A percentile compares a stretch with the other conserved stretches of the same genome.
These are phyloP conservation scores for Pocillopora verrucosa DNA, from an alignment of 64 coral and sea anemone species.

Conservation along the genomic window DNA sequence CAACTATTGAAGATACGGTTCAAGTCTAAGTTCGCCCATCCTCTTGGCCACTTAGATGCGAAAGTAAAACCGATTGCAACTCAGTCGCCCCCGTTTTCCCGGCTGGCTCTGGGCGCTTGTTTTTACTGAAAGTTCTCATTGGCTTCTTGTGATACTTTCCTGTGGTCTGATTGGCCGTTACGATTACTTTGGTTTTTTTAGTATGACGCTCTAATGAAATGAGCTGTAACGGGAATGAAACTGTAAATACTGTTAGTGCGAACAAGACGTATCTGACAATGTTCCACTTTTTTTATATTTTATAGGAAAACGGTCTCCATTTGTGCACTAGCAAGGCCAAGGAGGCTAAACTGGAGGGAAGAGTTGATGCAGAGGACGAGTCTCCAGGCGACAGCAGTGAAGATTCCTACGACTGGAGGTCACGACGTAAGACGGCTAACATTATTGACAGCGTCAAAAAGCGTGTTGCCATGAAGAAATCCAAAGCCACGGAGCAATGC, in stretches of 20 bases:
- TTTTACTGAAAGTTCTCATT: too few species aligned
- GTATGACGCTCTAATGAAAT: too few species aligned
- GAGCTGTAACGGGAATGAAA: background rate
- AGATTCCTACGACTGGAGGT: conserved; percentile 58
- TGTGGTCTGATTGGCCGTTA: too few species aligned
- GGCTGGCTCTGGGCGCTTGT: too few species aligned
- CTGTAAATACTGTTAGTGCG: background rate
- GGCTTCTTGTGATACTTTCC: too few species aligned
- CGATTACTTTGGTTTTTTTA: too few species aligned
- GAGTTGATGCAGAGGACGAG: background rate
- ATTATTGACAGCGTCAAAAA: conserved; percentile 67
- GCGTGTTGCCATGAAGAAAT: conserved; percentile 20
- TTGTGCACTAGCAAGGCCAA: background rate
- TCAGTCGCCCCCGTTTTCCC: too few species aligned
- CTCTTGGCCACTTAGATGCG: too few species aligned
- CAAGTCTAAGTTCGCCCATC: too few species aligned
- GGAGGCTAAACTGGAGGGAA: background rate
- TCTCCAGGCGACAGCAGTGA: conserved; percentile 38
- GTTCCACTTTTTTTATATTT: background rate
- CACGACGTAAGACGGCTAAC: conserved; percentile 36
- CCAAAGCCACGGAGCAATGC: background rate
- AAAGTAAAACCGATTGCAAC: too few species aligned
- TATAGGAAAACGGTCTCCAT: background rate
- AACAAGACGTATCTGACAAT: background rate
- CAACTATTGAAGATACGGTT: too few species aligned